Evolutionary conservation across 2,888 invertebrate species (phyloP), one percentile per base, ranked within the genome.

Genomic region (Drosophila histrio): DNA sequence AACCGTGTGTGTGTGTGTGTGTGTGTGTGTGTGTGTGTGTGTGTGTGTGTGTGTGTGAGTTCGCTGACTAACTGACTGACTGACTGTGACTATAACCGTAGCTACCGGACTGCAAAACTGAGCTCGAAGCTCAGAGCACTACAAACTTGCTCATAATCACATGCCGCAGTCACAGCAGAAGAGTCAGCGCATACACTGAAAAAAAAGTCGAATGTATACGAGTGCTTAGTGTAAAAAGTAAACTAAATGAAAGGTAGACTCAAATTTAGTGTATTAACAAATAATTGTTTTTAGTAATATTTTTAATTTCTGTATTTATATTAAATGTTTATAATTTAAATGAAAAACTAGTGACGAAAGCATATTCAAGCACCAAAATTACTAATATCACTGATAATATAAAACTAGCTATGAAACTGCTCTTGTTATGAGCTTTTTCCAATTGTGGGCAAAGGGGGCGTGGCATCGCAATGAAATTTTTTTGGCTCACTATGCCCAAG

Each of bases 1-100:
- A 54, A 39, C 22, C 49, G 28, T 36, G 50, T 57, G 44, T 28
- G 34, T 34, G 32, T 32, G 28, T 57, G 44, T 58, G 46, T 26
- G 32, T 53, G 50, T 58, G 21, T 54, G 17, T 38, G 30, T 49
- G n/a, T 38, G 47, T 46, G 44, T 56, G 49, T 61, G 22, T 58
- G 60, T 39, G 67, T 72, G 82, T 82, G n/a, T n/a, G n/a, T 56
- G 49, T 61, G 22, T 58, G 60, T 39, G 67, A 74, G 82, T 82
- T 85, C 79, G 82, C 79, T 81, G 85, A 77, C 77, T 77, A 72
- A 76, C 66, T 71, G 74, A 67, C 66, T 67, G 68, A 82, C 79
- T 80, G 53, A 53, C 39, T 54, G 79, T 58, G 56, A 38, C 54
- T 50, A 56, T 34, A 63, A 60, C 59, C 66, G 71, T 59, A 58